Evolutionary conservation across 2,888 invertebrate genomes (phyloP).

Genomic region (Pristionchus japonicus): DNA sequence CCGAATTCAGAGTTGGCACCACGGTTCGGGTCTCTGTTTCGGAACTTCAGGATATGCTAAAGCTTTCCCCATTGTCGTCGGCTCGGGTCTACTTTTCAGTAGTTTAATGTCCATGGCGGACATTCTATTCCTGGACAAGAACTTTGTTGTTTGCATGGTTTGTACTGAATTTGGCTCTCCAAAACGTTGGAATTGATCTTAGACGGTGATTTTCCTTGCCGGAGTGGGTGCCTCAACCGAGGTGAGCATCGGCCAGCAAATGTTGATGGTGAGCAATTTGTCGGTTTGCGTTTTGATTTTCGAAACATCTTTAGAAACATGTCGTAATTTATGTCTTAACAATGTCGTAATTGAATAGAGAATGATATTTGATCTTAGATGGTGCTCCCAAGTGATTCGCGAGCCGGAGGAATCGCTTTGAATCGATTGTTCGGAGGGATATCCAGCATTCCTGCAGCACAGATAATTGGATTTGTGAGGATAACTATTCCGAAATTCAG

Average conservation of each 20-base stretch:
- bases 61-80: background rate
- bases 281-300: too few relatives aligned
- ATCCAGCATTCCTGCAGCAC: background rate
- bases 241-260: background rate
- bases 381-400: background rate
- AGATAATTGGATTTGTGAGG: background rate
- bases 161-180: background rate
- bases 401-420: background rate
- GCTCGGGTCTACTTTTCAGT: background rate
- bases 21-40: background rate
- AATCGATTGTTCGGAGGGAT: background rate
- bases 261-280: background rate
- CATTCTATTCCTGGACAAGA: background rate
- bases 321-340: too few relatives aligned
- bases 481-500: background rate
- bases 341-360: too few relatives aligned
- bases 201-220: background rate
- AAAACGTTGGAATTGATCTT: too few relatives aligned
- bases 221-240: background rate
- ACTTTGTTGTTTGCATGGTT: background rate
- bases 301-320: too few relatives aligned
- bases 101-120: background rate
- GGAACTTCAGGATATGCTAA: background rate
- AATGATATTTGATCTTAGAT: background rate
- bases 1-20: background rate